Percentiles rank a stretch among this genome's conserved stretches.
Evolutionary conservation across 2,113 vertebrate genomes (phyloP).

Genomic region (Notothenia rossii): DNA sequence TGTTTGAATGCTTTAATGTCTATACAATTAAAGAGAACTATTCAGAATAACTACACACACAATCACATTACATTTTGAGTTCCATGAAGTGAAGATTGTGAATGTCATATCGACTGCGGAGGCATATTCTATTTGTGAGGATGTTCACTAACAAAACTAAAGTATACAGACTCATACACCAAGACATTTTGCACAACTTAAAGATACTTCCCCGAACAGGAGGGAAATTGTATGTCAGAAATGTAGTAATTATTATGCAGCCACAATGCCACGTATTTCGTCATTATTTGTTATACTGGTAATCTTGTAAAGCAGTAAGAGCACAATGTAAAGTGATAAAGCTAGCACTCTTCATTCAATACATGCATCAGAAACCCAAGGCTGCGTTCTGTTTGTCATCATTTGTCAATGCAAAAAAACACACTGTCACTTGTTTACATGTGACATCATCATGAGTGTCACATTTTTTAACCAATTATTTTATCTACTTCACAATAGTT

Average conservation of each 20-base stretch:
- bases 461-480: slow-evolving; percentile 8
- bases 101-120: slow-evolving; percentile 5
- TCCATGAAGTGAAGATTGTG: slow-evolving; percentile 5
- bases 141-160: slow-evolving; percentile 9
- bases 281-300: too few species aligned
- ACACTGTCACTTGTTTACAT: slow-evolving; percentile 33
- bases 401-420: slow-evolving; percentile 50
- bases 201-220: not conserved
- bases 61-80: slow-evolving; percentile 1
- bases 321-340: slow-evolving; percentile 1
- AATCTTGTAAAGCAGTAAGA: not conserved
- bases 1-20: slow-evolving; percentile 36
- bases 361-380: slow-evolving; percentile 36
- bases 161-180: slow-evolving; percentile 10
- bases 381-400: slow-evolving; percentile 57
- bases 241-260: not conserved
- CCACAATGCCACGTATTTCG: too few species aligned
- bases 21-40: slow-evolving; percentile 9
- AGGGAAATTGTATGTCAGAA: not conserved
- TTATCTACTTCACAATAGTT: slow-evolving; percentile 3
- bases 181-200: slow-evolving; percentile 12
- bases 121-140: slow-evolving; percentile 22
- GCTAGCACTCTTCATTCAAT: slow-evolving; percentile 19
- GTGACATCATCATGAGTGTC: slow-evolving; percentile 28
- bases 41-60: slow-evolving; percentile 11